Evolutionary conservation across 2,113 vertebrate genomes (phyloP).

Genomic region (Melanerpes aurifrons): DNA sequence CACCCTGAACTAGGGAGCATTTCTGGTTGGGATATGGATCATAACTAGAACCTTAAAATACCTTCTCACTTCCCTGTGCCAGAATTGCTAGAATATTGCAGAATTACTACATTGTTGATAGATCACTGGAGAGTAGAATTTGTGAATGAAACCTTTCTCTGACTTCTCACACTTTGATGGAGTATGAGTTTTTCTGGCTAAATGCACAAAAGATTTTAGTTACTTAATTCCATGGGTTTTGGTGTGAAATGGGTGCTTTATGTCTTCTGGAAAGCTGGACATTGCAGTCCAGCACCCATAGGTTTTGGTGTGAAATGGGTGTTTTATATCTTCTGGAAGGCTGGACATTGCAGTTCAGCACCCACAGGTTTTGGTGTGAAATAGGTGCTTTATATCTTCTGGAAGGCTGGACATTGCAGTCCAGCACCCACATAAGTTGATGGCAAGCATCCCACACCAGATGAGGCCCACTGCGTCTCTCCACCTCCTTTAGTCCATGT

Average conservation of each 20-base stretch:
- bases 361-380: neutral
- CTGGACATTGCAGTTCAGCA: neutral
- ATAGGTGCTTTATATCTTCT: neutral
- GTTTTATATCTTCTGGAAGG: neutral
- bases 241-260: neutral
- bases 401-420: neutral
- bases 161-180: neutral
- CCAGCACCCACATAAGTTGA: neutral
- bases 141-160: neutral
- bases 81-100: neutral
- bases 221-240: neutral
- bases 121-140: neutral
- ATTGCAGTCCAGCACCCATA: neutral
- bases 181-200: neutral
- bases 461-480: constrained; percentile 22
- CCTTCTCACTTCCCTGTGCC: neutral
- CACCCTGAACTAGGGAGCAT: neutral
- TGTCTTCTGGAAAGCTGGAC: neutral
- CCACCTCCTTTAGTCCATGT: constrained; percentile 14
- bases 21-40: neutral
- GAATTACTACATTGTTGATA: neutral
- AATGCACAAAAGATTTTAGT: neutral
- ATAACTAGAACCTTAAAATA: neutral
- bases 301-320: neutral
- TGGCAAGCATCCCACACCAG: neutral